phyloP scores from a whole-genome alignment of 2,888 invertebrate species.

The Andrena hattorfiana region DNA sequence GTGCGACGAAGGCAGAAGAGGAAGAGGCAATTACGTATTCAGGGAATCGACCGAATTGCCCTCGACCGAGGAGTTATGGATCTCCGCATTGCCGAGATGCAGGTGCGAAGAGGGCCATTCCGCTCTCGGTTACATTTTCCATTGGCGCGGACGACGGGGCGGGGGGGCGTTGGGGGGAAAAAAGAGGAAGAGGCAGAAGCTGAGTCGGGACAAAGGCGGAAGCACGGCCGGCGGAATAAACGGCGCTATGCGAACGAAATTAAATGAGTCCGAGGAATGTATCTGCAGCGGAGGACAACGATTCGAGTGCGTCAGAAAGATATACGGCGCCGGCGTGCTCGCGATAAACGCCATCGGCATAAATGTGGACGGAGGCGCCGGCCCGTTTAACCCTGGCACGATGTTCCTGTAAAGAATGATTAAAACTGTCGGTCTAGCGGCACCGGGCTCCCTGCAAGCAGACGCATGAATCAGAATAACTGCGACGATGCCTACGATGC shows the following conservation, averaged over 20 bases:
- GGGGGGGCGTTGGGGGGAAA: neutral
- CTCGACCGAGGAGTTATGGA: conserved; percentile 69
- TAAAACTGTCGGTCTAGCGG: conserved; percentile 28
- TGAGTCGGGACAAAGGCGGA: conserved; percentile 14
- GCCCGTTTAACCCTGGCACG: conserved; percentile 47
- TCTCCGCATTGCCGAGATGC: conserved; percentile 67
- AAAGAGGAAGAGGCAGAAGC: neutral
- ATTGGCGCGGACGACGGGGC: conserved; percentile 42
- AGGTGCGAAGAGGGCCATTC: conserved; percentile 66
- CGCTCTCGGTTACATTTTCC: conserved; percentile 64
- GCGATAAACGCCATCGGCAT: conserved; percentile 66
- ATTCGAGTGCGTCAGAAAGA: conserved; percentile 65
- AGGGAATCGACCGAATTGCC: conserved; percentile 72
- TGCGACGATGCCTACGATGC: conserved; percentile 3
- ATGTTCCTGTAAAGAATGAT: conserved; percentile 52
- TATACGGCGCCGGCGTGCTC: conserved; percentile 65
- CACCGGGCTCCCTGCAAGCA: neutral
- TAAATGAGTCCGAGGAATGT: conserved; percentile 67
- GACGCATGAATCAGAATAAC: conserved; percentile 26
- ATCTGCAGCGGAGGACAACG: conserved; percentile 48
- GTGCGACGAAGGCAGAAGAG: conserved; percentile 51
- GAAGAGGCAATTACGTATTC: conserved; percentile 73
- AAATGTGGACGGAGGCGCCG: conserved; percentile 44
- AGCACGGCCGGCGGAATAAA: conserved; percentile 59
- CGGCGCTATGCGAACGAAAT: conserved; percentile 67